phyloP scores from a whole-genome alignment of 2,888 invertebrate species.

The Macaria notata region DNA sequence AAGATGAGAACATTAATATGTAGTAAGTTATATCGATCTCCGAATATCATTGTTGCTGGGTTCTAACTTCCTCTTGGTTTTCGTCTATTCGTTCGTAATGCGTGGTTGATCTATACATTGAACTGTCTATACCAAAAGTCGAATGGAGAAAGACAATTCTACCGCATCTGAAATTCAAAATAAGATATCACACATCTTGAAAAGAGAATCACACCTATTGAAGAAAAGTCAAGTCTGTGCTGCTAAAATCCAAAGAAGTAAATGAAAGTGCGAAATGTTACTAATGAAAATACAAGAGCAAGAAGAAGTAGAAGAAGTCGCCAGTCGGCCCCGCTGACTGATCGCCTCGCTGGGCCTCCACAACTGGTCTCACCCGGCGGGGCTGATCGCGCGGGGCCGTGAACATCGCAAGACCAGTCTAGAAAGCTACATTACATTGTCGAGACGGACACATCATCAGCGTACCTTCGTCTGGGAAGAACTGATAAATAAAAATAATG shows the following conservation, averaged over 20 bases:
- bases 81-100: too few species aligned
- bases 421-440: too few species aligned
- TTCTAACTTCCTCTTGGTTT: too few species aligned
- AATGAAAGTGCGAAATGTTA: too few species aligned
- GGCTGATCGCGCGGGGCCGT: constrained; percentile 5
- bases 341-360: constrained; percentile 10
- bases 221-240: too few species aligned
- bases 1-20: neutral
- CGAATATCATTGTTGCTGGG: neutral
- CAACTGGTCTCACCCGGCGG: constrained; percentile 10
- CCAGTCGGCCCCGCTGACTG: neutral
- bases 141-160: neutral
- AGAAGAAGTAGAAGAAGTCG: neutral
- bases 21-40: neutral
- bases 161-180: neutral
- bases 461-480: too few species aligned
- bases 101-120: too few species aligned
- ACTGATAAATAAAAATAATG: too few species aligned
- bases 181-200: neutral
- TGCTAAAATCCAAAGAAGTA: too few species aligned
- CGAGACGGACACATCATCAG: too few species aligned
- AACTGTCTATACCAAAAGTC: neutral
- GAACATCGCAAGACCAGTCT: too few species aligned
- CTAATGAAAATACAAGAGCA: neutral
- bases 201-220: too few species aligned